Base-by-base conservation (phyloP, 2,797 vertebrate genomes). In the Melanotaenia parkinsoni region DNA sequence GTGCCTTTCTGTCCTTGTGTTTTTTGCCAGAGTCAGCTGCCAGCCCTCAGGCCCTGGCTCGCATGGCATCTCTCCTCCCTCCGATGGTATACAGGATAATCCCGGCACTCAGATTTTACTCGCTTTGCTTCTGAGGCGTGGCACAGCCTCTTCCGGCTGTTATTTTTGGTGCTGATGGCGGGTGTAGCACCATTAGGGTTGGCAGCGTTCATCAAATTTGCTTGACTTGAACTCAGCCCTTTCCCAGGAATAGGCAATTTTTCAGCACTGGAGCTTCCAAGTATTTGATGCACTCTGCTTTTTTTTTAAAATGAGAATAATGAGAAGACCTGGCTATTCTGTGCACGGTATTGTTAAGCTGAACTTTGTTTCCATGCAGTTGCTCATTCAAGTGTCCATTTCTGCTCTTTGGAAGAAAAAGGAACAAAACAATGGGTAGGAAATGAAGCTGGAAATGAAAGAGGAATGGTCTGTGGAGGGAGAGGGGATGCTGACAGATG, bases 401-500 rank as follows among this genome's bases (percentile, higher is more conserved):
- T 35, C 74, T 67, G 67, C 58, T 53, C 11, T 76, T 35, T 65
- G 69, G 50, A 60, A 38, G 58, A 77, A 63, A 74, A 64, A 45
- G 11, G 68, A 67, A 33, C 45, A 14, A 65, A 79, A 89, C 83
- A 88, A 87, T 85, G 76, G 69, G 71, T 63, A 70, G 87, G 88
- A 91, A 89, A 88, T 83, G 82, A 81, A 86, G 70, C 79, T 87
- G 88, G 83, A 84, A 82, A 84, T 80, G 81, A 83, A 88, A 81
- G 85, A 72, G 83, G 63, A 77, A 74, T 53, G 63, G 63, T 72
- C 60, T 0, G 4, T 59, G 69, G 79, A 70, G 73, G 53, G 73
- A 78, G 72, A 73, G 77, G 81, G 72, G 77, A 84, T 82, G 88
- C 88, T 92, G 93, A 94, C 82, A 89, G 87, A 91, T 78, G 79